Evolutionary conservation across 2,113 vertebrate species (phyloP).

Genomic region (Mormyrus lacerda): DNA sequence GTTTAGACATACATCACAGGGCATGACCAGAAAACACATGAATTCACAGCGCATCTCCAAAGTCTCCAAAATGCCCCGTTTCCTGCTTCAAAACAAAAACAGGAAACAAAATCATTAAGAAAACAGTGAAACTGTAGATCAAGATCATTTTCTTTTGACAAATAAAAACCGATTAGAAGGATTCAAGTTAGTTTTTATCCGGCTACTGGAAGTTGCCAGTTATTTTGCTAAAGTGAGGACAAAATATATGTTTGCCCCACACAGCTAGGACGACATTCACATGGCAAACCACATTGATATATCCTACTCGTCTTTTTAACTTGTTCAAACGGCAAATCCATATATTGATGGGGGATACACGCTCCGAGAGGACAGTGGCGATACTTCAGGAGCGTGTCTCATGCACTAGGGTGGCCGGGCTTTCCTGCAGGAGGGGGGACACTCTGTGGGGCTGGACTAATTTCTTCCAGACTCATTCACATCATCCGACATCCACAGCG

Average conservation of each 20-base stretch:
- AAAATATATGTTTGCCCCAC: neutral
- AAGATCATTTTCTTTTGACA: neutral
- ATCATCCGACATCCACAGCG: neutral
- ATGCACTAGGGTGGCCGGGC: neutral
- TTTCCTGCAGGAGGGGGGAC: neutral
- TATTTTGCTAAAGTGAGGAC: neutral
- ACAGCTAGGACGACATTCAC: neutral
- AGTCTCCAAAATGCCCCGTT: neutral
- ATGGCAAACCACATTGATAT: neutral
- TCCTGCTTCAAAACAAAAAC: neutral
- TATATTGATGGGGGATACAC: neutral
- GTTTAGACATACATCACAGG: neutral
- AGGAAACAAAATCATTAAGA: neutral
- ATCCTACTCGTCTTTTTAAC: neutral
- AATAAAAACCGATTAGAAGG: neutral
- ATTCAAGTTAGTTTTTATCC: neutral
- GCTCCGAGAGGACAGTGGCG: neutral
- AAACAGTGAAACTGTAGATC: neutral
- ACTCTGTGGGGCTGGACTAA: conserved; percentile 4
- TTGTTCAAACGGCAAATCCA: neutral
- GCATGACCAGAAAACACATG: neutral
- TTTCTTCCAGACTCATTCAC: conserved; percentile 14
- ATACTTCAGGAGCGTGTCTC: neutral
- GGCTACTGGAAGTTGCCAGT: neutral
- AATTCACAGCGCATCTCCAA: neutral